Conservation (phyloP, 2,113 vertebrate genomes). For the Colinus virginianus region DNA sequence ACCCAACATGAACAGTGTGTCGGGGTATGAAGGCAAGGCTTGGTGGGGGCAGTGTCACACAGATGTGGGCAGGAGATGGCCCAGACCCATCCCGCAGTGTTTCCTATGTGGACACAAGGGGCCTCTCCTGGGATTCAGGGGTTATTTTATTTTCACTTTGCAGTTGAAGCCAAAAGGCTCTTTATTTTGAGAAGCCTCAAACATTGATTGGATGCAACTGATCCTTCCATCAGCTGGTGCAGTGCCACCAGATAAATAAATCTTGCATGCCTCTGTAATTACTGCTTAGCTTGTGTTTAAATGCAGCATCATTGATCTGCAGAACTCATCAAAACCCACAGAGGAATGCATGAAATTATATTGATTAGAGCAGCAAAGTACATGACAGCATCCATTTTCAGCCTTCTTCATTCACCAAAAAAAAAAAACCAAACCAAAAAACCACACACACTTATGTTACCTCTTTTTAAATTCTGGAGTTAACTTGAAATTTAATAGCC, state of each 20-base stretch:
- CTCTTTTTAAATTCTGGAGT: background rate
- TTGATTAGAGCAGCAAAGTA: conserved; percentile 34
- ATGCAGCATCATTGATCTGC: conserved; percentile 45
- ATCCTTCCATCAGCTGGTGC: conserved; percentile 56
- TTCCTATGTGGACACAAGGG: background rate
- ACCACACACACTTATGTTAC: background rate
- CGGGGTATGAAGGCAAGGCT: background rate
- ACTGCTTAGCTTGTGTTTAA: conserved; percentile 55
- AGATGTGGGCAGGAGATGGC: background rate
- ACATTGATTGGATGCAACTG: background rate
- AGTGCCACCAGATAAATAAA: conserved; percentile 51
- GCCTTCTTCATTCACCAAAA: background rate
- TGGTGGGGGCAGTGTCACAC: background rate
- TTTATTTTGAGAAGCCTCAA: conserved; percentile 50
- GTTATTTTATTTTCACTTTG: conserved; percentile 1
- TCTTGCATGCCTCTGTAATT: conserved; percentile 51
- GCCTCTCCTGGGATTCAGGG: background rate
- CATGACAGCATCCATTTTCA: conserved; percentile 45
- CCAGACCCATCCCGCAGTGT: background rate
- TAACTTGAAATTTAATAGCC: background rate
- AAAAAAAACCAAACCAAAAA: background rate
- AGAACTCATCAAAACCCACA: conserved; percentile 38
- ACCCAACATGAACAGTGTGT: background rate
- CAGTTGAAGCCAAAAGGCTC: conserved; percentile 1
- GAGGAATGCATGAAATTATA: conserved; percentile 38